Base-by-base conservation (phyloP, 2,113 vertebrate species). In the Paedocypris sp. region DNA sequence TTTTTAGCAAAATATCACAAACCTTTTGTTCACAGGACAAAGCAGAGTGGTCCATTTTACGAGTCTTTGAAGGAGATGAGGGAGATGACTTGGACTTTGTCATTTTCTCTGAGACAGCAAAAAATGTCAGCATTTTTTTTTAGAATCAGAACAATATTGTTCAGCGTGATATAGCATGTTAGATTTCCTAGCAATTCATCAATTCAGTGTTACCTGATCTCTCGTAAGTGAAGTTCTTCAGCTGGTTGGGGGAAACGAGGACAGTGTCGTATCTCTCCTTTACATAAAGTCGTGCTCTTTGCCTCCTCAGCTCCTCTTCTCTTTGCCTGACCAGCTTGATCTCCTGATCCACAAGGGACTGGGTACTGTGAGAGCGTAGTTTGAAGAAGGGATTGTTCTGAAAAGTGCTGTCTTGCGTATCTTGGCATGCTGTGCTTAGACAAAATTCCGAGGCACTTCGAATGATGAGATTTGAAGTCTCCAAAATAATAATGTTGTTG, bases 361-460 rank as follows among this genome's bases (percentile, higher is more conserved):
- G 74, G 4, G 83, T 62, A 73, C 85, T 86, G 64, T 84, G 77
- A 7, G 87, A 87, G 12, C 86, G 78, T 49, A 87, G 72, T 56
- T 87, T 88, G 73, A 86, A 88, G 67, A 88, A 88, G 1, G 86
- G 86, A 51, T 88, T 88, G 62, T 81, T 86, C 3, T 82, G 73
- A 67, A 86, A 85, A 3, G 77, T 81, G 60, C 81, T 86, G 45
- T 86, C 83, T 35, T 83, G 80, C 2, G 75, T 71, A 43, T 79
- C 77, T 11, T 85, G 80, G 11, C 71, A 75, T 19, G 53, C 66
- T 23, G 79, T 80, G 69, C 77, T 85, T 13, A 86, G 78, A 23
- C 80, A 85, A 66, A 84, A 85, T 25, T 86, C 83, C 0, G 86
- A 86, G 32, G 83, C 78, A 49, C 85, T 86, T 51, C 83, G 81